phyloP scores from a whole-genome alignment of 2,797 vertebrate species.

The Anolis apletophallus region DNA sequence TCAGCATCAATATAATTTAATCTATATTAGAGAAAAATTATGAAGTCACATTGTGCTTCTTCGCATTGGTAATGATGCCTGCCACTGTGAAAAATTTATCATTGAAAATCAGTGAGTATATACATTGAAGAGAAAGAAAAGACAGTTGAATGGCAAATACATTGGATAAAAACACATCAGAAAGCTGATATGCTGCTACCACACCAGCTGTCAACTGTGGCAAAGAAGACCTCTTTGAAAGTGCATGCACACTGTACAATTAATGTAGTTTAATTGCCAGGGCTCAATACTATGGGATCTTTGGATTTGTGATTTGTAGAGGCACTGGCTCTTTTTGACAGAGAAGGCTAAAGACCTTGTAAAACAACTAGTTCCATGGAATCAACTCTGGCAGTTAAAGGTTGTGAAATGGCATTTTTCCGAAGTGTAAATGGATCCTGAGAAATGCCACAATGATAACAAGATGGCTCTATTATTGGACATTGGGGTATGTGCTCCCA shows the following conservation, averaged over 20 bases:
- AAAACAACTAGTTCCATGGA: too few relatives aligned
- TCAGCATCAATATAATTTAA: conserved; percentile 42
- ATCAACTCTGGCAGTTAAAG: too few relatives aligned
- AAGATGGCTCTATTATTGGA: neutral
- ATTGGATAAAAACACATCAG: conserved; percentile 2
- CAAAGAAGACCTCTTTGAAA: neutral
- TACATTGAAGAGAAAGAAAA: conserved; percentile 32
- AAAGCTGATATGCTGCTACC: neutral
- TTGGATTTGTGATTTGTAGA: too few relatives aligned
- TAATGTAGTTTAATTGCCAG: too few relatives aligned
- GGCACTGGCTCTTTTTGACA: too few relatives aligned
- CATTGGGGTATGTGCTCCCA: neutral
- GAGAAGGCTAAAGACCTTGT: too few relatives aligned
- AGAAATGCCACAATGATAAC: neutral
- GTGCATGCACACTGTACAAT: too few relatives aligned
- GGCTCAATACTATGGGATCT: too few relatives aligned
- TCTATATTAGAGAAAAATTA: conserved; percentile 45
- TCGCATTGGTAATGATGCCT: conserved; percentile 36
- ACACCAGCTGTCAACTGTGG: neutral
- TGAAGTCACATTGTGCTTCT: conserved; percentile 37
- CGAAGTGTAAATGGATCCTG: too few relatives aligned
- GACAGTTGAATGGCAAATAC: conserved; percentile 2
- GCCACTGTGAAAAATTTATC: conserved; percentile 46
- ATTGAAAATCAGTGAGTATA: conserved; percentile 39
- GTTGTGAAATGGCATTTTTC: too few relatives aligned